Conservation (phyloP, 2,888 invertebrate species). For the Drosophila pseudotakahashii region DNA sequence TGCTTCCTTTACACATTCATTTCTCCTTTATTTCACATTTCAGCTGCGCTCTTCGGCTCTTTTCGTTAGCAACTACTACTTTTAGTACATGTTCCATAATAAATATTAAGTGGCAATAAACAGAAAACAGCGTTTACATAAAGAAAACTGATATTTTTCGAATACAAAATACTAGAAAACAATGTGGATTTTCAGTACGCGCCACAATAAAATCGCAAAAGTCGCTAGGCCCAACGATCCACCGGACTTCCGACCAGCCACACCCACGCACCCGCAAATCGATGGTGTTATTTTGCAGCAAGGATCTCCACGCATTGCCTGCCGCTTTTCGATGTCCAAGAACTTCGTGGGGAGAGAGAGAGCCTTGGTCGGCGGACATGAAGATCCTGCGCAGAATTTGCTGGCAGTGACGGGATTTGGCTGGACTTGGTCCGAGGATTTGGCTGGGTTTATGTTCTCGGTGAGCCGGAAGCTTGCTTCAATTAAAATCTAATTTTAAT, state of each 20-base stretch:
- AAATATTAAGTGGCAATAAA: constrained; percentile 62
- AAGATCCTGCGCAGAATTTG: constrained; percentile 10
- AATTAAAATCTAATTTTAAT: constrained; percentile 63
- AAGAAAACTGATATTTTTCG: constrained; percentile 34
- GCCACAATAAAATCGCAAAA: constrained; percentile 62
- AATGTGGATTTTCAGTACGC: constrained; percentile 62
- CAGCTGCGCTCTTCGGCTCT: constrained; percentile 30
- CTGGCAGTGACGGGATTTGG: not conserved
- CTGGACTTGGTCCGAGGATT: constrained; percentile 8
- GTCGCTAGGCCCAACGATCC: constrained; percentile 18
- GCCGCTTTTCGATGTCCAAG: constrained; percentile 52
- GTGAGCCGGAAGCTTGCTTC: constrained; percentile 41
- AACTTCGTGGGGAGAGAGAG: constrained; percentile 58
- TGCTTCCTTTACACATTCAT: constrained; percentile 57
- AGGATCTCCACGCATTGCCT: constrained; percentile 34
- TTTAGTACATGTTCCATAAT: constrained; percentile 50
- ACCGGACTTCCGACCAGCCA: constrained; percentile 10
- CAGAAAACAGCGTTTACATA: constrained; percentile 39
- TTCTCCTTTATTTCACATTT: constrained; percentile 63
- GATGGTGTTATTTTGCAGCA: constrained; percentile 13
- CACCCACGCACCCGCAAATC: constrained; percentile 17
- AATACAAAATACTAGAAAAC: constrained; percentile 49
- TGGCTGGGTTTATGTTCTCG: constrained; percentile 1
- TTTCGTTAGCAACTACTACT: constrained; percentile 37
- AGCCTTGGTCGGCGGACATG: constrained; percentile 46